A percentile compares a stretch with the other conserved stretches of the same genome.
phyloP scores from a whole-genome alignment of 2,888 invertebrate genomes.

The Lasioglossum zephyrum region DNA sequence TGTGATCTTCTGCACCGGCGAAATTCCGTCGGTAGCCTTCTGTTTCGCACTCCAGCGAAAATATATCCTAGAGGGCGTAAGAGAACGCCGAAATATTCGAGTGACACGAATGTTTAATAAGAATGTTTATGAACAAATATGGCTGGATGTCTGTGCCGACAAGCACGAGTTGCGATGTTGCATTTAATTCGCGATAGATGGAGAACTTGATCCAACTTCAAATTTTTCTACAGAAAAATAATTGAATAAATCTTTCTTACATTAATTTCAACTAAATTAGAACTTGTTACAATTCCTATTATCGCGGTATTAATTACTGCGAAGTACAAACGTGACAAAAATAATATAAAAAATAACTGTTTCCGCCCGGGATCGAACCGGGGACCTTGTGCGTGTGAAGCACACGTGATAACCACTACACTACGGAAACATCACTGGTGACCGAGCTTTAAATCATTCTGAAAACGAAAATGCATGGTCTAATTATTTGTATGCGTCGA shows the following conservation, averaged over 20 bases:
- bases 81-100: too few species aligned
- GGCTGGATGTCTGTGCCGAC: too few species aligned
- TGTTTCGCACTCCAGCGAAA: too few species aligned
- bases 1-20: too few species aligned
- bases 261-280: neutral
- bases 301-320: neutral
- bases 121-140: too few species aligned
- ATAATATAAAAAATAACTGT: slow-evolving; percentile 86
- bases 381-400: slow-evolving; percentile 94
- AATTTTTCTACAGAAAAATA: neutral
- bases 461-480: neutral
- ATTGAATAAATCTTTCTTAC: neutral
- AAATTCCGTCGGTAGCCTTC: too few species aligned
- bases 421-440: slow-evolving; percentile 86
- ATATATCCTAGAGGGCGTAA: too few species aligned
- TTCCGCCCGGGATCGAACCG: slow-evolving; percentile 95
- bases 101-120: too few species aligned
- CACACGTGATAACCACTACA: slow-evolving; percentile 92
- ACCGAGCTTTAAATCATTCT: neutral
- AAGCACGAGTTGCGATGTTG: neutral
- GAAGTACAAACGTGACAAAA: neutral
- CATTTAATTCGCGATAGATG: neutral
- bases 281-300: neutral
- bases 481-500: neutral
- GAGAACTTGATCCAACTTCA: neutral